These are phyloP conservation scores for Nothoprocta perdicaria DNA, from an alignment of 2,113 vertebrate genomes.

Conservation along the genomic window DNA sequence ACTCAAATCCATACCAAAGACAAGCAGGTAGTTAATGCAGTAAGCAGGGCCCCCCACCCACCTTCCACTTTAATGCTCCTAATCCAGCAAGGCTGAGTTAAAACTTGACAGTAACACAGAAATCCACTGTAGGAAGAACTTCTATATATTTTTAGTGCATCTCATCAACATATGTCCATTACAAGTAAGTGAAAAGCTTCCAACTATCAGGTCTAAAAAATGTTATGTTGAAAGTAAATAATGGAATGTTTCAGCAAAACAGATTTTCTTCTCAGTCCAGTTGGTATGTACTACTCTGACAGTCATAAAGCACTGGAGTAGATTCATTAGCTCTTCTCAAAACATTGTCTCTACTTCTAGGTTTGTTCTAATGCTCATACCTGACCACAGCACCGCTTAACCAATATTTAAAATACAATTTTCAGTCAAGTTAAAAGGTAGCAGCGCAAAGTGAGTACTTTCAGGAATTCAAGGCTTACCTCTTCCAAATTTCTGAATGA, in stretches of 20 bases:
- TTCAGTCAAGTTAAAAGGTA: neutral
- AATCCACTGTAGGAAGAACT: neutral
- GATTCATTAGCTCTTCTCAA: neutral
- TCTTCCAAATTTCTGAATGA: slow-evolving; percentile 79
- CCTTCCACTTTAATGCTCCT: neutral
- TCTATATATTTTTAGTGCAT: rapidly evolving
- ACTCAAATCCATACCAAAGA: neutral
- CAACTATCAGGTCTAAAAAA: neutral
- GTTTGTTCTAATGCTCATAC: neutral
- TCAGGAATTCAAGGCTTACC: slow-evolving; percentile 57
- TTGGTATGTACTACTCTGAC: neutral
- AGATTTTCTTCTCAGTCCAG: neutral
- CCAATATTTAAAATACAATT: neutral
- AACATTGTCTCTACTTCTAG: neutral
- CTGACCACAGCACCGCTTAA: neutral
- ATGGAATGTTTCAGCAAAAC: rapidly evolving
- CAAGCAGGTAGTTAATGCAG: neutral
- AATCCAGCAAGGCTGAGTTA: neutral
- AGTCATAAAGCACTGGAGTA: neutral
- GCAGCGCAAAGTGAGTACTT: neutral
- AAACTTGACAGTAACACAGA: neutral
- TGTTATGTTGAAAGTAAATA: neutral
- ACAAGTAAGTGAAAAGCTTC: neutral
- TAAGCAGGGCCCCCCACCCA: neutral
- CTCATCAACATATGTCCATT: neutral